phyloP scores from a whole-genome alignment of 2,797 vertebrate species.

The Tachyglossus aculeatus region DNA sequence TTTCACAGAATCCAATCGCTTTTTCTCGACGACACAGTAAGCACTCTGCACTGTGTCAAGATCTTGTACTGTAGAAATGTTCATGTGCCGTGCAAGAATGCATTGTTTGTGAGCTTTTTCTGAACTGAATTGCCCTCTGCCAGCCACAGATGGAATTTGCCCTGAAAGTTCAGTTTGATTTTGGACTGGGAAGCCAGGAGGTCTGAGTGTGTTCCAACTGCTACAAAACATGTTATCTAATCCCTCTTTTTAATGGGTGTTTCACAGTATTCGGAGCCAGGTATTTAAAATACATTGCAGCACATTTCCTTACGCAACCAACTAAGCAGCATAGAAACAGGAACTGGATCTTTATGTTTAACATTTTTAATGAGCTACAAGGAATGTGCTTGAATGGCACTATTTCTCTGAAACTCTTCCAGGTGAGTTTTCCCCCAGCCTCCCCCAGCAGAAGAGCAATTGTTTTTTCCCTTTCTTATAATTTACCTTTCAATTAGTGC shows the following conservation, averaged over 20 bases:
- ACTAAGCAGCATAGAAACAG: background rate
- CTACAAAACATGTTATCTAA: background rate
- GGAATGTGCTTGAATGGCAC: background rate
- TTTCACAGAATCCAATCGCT: too few relatives aligned
- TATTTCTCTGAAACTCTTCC: conserved; percentile 12
- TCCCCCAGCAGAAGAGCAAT: background rate
- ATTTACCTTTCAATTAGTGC: background rate
- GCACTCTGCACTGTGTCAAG: too few relatives aligned
- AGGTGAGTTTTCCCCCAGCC: conserved; percentile 9
- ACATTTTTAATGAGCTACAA: conserved; percentile 8
- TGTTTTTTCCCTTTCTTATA: background rate
- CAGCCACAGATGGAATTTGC: conserved; percentile 25
- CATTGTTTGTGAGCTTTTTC: too few relatives aligned
- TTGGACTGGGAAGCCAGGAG: conserved; percentile 5
- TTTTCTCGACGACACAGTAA: too few relatives aligned
- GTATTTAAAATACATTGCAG: conserved; percentile 21
- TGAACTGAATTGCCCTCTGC: conserved; percentile 8
- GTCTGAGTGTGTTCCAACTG: conserved; percentile 5
- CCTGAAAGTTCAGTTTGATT: conserved; percentile 9
- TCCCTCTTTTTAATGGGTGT: background rate
- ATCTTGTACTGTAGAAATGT: too few relatives aligned
- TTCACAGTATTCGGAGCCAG: background rate
- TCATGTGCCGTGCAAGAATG: too few relatives aligned
- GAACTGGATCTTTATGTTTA: conserved; percentile 1
- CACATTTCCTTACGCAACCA: conserved; percentile 5